phyloP scores from a whole-genome alignment of 2,797 vertebrate species.

The Spinibarbus caldwelli region DNA sequence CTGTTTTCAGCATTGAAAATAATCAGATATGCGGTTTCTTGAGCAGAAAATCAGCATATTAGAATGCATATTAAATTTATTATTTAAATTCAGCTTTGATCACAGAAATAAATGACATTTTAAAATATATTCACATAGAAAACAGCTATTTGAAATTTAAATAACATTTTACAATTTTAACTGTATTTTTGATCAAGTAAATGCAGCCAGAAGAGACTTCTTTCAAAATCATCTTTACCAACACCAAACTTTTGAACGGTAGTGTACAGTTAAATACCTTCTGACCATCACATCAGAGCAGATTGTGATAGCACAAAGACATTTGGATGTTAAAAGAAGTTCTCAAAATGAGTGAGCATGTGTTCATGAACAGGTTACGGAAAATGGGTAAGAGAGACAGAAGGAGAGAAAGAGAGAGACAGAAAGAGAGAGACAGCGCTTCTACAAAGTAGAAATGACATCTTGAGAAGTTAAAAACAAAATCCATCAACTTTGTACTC shows the following conservation, averaged over 20 bases:
- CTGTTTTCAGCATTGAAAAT: background rate
- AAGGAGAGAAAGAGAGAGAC: slow-evolving; percentile 6
- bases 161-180: background rate
- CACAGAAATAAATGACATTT: background rate
- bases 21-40: background rate
- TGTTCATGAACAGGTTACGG: background rate
- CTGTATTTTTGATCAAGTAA: background rate
- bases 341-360: background rate
- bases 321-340: background rate
- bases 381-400: background rate
- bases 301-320: background rate
- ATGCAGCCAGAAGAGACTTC: background rate
- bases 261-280: background rate
- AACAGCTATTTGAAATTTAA: no score
- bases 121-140: background rate
- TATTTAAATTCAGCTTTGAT: background rate
- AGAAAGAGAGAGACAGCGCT: background rate
- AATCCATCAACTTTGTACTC: slow-evolving; percentile 54
- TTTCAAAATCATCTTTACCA: background rate
- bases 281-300: background rate
- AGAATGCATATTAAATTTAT: background rate
- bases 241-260: background rate
- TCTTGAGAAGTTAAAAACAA: slow-evolving; percentile 57
- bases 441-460: slow-evolving; percentile 36
- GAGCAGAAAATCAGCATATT: background rate